Conservation (phyloP, 2,888 invertebrate genomes). For the Lamellibrachia satsuma region DNA sequence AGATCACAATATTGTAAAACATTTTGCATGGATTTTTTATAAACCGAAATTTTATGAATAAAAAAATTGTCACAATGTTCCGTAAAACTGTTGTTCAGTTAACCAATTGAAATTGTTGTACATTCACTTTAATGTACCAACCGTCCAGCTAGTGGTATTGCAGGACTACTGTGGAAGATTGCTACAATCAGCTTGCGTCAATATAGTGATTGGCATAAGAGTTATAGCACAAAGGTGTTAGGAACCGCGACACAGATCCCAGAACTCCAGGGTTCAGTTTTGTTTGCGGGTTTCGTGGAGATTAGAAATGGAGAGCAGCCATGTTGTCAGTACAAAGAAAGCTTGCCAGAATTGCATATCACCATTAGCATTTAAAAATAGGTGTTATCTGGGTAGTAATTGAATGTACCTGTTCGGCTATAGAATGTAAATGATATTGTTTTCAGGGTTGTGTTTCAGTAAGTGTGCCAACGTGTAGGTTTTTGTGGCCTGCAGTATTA, state of each 20-base stretch:
- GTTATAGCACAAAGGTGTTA: not conserved
- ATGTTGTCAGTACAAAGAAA: not conserved
- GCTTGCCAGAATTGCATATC: not conserved
- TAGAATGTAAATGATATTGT: conserved; percentile 1
- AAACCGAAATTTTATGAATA: too few species aligned
- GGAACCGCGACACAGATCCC: not conserved
- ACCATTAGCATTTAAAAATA: not conserved
- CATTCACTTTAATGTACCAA: not conserved
- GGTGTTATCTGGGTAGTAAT: not conserved
- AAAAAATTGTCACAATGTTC: too few species aligned
- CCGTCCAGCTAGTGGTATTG: not conserved
- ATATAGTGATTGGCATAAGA: not conserved
- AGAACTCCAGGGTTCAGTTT: not conserved
- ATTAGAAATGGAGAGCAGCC: not conserved
- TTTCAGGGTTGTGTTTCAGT: not conserved
- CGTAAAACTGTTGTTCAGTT: too few species aligned
- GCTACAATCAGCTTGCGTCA: not conserved
- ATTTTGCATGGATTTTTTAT: too few species aligned
- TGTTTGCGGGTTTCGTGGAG: not conserved
- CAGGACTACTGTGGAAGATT: not conserved
- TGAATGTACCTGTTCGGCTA: conserved; percentile 5
- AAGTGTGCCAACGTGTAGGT: conserved; percentile 3
- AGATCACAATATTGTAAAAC: too few species aligned
- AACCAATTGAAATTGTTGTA: not conserved
- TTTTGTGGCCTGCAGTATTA: conserved; percentile 10